phyloP scores from a whole-genome alignment of 1,140 invertebrate genomes.

The Drosophila dunni region DNA sequence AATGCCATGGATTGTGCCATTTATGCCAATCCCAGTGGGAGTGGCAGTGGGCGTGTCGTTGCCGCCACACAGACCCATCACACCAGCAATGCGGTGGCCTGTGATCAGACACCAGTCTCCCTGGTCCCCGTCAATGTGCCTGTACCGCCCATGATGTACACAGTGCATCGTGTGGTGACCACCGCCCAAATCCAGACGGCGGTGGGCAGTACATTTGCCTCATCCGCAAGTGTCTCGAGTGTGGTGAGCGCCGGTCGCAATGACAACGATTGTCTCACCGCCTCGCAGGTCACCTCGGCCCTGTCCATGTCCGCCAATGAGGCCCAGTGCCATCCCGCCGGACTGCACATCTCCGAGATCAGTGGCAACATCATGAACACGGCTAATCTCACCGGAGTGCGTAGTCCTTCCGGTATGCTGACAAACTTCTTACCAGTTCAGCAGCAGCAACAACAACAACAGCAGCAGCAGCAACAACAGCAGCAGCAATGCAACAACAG shows the following conservation, averaged over 20 bases:
- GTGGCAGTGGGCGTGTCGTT: slow-evolving; percentile 57
- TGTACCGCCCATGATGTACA: slow-evolving; percentile 80
- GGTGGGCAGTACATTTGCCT: slow-evolving; percentile 78
- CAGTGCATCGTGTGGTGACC: slow-evolving; percentile 82
- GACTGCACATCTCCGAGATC: slow-evolving; percentile 54
- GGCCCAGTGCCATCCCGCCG: slow-evolving; percentile 40
- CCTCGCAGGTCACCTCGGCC: slow-evolving; percentile 58
- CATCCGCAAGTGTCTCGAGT: slow-evolving; percentile 82
- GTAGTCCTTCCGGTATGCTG: slow-evolving; percentile 61
- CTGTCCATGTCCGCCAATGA: slow-evolving; percentile 58
- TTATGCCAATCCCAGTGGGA: slow-evolving; percentile 44
- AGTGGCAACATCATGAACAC: slow-evolving; percentile 66
- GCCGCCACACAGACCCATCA: slow-evolving; percentile 70
- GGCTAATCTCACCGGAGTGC: slow-evolving; percentile 48
- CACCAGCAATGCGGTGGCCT: slow-evolving; percentile 47
- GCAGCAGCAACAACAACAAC: slow-evolving; percentile 47
- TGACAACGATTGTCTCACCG: slow-evolving; percentile 66
- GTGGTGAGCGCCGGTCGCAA: slow-evolving; percentile 76
- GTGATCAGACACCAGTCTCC: slow-evolving; percentile 63
- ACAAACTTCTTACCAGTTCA: slow-evolving; percentile 67
- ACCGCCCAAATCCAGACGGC: slow-evolving; percentile 83
- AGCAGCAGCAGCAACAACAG: neutral
- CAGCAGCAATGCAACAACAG: slow-evolving; percentile 52
- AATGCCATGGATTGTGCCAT: slow-evolving; percentile 50
- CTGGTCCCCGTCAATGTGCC: slow-evolving; percentile 61